Conservation (phyloP, 1,140 invertebrate genomes). For the Odontomachus brunneus region DNA sequence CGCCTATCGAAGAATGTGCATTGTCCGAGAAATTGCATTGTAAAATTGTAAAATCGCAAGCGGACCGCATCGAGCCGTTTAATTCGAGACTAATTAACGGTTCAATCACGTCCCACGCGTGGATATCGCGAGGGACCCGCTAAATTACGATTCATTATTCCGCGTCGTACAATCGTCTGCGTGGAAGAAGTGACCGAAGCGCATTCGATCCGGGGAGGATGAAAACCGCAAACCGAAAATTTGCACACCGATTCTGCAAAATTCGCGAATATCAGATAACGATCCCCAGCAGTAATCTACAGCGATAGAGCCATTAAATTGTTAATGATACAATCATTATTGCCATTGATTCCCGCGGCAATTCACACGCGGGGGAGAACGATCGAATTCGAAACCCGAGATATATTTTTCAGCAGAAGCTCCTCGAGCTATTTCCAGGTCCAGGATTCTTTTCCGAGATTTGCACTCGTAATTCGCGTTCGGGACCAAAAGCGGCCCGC, state of each 20-base stretch:
- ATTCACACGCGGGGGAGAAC: too few species aligned
- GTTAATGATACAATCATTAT: too few species aligned
- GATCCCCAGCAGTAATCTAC: neutral
- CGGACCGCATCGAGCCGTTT: slow-evolving; percentile 37
- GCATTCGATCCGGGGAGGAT: slow-evolving; percentile 23
- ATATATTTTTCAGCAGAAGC: too few species aligned
- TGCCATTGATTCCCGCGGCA: too few species aligned
- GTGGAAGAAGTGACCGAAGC: slow-evolving; percentile 40
- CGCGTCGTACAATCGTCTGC: slow-evolving; percentile 14
- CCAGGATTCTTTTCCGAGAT: too few species aligned
- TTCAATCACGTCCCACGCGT: slow-evolving; percentile 45
- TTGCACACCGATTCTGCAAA: slow-evolving; percentile 22
- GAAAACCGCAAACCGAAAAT: slow-evolving; percentile 41
- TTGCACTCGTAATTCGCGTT: too few species aligned
- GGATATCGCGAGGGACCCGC: slow-evolving; percentile 31
- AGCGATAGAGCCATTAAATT: too few species aligned
- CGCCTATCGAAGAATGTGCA: slow-evolving; percentile 39
- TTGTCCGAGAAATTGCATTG: slow-evolving; percentile 50
- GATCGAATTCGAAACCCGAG: too few species aligned
- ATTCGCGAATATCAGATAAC: neutral
- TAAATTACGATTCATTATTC: slow-evolving; percentile 56
- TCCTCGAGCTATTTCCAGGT: too few species aligned
- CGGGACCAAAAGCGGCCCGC: too few species aligned
- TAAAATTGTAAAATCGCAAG: slow-evolving; percentile 52
- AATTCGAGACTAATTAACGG: slow-evolving; percentile 56